Evolutionary conservation across 2,113 vertebrate species (phyloP).

Genomic region (Toxotes jaculatrix): DNA sequence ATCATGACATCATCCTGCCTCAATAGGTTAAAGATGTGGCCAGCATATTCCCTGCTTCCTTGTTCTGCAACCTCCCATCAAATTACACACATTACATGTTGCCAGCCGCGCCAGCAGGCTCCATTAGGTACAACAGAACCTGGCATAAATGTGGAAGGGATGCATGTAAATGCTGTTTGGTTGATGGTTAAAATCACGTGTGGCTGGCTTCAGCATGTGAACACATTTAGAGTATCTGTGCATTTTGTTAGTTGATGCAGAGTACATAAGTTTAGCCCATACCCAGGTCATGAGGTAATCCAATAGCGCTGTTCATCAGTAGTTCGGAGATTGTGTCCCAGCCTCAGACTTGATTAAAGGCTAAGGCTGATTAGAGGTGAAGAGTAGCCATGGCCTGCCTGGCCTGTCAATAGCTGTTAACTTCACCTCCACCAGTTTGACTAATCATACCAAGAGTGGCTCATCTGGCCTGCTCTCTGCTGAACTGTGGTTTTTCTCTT

Average conservation of each 20-base stretch:
- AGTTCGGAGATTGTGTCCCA: constrained; percentile 69
- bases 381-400: constrained; percentile 73
- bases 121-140: constrained; percentile 55
- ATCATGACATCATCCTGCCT: constrained; percentile 90
- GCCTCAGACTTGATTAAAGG: constrained; percentile 83
- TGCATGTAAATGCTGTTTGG: constrained; percentile 47
- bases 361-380: constrained; percentile 83
- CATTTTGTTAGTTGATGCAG: constrained; percentile 27
- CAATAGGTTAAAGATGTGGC: constrained; percentile 90
- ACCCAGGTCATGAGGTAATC: constrained; percentile 77
- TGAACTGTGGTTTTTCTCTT: constrained; percentile 16
- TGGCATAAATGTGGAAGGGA: constrained; percentile 57
- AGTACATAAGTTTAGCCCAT: constrained; percentile 41
- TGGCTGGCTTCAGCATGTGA: constrained; percentile 17
- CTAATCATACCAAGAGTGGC: constrained; percentile 61
- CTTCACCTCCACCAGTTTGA: constrained; percentile 62
- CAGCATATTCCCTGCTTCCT: constrained; percentile 82
- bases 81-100: constrained; percentile 82
- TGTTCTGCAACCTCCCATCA: constrained; percentile 77
- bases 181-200: constrained; percentile 39
- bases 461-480: constrained; percentile 47
- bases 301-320: constrained; percentile 75
- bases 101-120: constrained; percentile 63
- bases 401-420: constrained; percentile 82
- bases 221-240: constrained; percentile 28